Evolutionary conservation across 2,113 vertebrate genomes (phyloP).

Genomic region (Micronycteris hirsuta): DNA sequence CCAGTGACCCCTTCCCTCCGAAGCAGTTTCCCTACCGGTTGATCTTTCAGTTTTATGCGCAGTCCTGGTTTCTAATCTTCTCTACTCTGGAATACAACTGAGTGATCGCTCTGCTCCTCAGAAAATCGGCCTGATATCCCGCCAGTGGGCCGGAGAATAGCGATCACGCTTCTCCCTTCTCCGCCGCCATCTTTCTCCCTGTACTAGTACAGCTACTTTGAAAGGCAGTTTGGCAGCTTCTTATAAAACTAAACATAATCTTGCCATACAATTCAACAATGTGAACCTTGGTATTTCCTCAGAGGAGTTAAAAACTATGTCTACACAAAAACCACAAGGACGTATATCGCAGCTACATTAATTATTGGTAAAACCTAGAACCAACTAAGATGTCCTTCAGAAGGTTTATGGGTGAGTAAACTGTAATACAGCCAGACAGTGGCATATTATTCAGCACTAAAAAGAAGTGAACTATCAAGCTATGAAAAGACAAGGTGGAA

Average conservation of each 20-base stretch:
- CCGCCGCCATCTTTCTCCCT: too few relatives aligned
- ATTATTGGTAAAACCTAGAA: background rate
- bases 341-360: background rate
- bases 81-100: too few relatives aligned
- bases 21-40: too few relatives aligned
- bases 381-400: background rate
- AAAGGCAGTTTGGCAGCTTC: background rate
- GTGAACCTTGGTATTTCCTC: background rate
- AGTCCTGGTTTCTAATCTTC: too few relatives aligned
- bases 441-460: background rate
- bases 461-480: background rate
- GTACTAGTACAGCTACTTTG: accelerated
- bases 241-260: background rate
- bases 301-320: background rate
- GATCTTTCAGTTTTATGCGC: too few relatives aligned
- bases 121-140: too few relatives aligned
- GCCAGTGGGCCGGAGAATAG: too few relatives aligned
- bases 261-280: too few relatives aligned
- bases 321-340: background rate
- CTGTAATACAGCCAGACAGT: too few relatives aligned
- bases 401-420: background rate
- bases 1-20: too few relatives aligned
- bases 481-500: background rate
- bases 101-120: too few relatives aligned
- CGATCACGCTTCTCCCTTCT: too few relatives aligned